Evolutionary conservation across 1,140 invertebrate species (phyloP).

Genomic region (Zaprionus africanus): DNA sequence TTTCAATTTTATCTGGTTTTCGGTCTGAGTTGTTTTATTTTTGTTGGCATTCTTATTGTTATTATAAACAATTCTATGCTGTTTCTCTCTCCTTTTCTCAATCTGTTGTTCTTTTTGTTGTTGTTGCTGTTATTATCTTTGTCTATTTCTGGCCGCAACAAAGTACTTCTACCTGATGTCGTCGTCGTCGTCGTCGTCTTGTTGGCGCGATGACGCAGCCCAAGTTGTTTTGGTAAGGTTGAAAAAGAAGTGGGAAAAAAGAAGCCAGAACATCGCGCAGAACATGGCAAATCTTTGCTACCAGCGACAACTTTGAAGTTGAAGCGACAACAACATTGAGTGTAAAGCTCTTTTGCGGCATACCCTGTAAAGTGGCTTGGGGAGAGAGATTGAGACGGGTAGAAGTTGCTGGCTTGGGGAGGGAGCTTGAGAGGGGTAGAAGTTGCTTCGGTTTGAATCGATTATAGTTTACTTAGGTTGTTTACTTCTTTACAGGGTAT

Average conservation of each 20-base stretch:
- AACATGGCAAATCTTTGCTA: conserved; percentile 35
- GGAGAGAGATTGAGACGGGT: neutral
- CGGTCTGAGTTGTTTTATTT: conserved; percentile 8
- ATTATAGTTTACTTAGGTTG: no score
- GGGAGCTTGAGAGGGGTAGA: neutral
- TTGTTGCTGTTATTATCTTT: conserved; percentile 14
- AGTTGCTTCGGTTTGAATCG: neutral
- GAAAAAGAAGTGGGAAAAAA: conserved; percentile 30
- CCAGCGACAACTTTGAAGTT: conserved; percentile 31
- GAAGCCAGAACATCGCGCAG: conserved; percentile 23
- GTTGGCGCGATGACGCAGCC: conserved; percentile 39
- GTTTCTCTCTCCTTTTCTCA: conserved; percentile 19
- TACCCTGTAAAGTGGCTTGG: neutral
- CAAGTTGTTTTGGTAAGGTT: conserved; percentile 19
- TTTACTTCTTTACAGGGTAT: neutral
- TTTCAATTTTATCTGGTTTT: conserved; percentile 37
- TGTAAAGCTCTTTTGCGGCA: conserved; percentile 5
- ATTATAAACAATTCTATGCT: conserved; percentile 43
- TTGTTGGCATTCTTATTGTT: conserved; percentile 38
- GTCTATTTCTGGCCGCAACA: conserved; percentile 47
- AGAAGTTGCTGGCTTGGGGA: neutral
- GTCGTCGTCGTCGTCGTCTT: conserved; percentile 9
- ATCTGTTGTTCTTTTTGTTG: conserved; percentile 7
- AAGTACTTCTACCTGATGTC: conserved; percentile 26
- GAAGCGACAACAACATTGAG: conserved; percentile 25